Percentiles rank a stretch among this genome's conserved stretches.
These are phyloP conservation scores for Pipistrellus pipistrellus DNA, from an alignment of 2,797 vertebrate genomes.

Conservation along the genomic window DNA sequence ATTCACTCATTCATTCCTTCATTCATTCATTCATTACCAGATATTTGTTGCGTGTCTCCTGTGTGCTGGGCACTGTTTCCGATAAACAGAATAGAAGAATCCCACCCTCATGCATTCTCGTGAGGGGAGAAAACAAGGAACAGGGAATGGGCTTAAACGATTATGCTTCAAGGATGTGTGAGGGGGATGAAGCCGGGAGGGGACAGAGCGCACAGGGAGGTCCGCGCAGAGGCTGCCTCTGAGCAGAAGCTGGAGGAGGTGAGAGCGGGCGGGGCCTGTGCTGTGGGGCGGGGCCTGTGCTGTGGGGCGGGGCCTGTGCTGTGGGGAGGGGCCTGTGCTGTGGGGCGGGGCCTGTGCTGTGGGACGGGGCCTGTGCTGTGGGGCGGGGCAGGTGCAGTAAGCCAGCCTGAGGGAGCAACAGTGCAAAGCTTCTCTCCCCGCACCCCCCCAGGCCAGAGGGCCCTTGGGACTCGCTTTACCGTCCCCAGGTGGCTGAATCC, in stretches of 20 bases:
- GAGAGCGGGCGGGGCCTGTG: background rate
- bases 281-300: too few relatives aligned
- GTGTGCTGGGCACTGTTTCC: background rate
- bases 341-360: too few relatives aligned
- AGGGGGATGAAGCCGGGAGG: background rate
- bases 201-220: background rate
- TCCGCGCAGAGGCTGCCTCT: background rate
- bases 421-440: constrained; percentile 1
- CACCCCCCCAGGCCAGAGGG: background rate
- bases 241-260: background rate
- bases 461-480: background rate
- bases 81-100: background rate
- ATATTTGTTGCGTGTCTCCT: background rate
- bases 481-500: too few relatives aligned
- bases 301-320: background rate
- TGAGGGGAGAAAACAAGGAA: background rate
- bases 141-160: background rate
- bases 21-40: background rate
- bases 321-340: too few relatives aligned
- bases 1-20: background rate
- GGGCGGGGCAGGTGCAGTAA: background rate
- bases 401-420: background rate
- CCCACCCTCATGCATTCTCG: background rate
- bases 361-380: too few relatives aligned
- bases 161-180: background rate